phyloP scores from a whole-genome alignment of 2,888 invertebrate genomes.

The Patella caerulea region DNA sequence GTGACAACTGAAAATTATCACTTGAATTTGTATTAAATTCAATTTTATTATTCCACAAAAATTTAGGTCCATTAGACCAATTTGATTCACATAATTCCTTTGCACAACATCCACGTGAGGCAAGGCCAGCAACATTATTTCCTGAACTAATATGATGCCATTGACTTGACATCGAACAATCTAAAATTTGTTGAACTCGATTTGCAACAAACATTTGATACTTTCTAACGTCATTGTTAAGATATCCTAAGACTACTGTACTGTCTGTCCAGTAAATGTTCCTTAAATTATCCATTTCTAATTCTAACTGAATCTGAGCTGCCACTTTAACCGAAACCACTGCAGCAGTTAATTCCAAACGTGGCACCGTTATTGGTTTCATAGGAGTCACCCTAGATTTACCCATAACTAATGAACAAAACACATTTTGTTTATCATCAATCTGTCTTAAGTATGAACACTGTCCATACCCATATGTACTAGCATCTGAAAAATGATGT shows the following conservation, averaged over 20 bases:
- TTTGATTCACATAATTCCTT: constrained; percentile 10
- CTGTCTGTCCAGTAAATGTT: not conserved
- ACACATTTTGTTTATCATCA: constrained; percentile 11
- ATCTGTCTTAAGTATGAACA: constrained; percentile 4
- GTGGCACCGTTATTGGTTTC: constrained; percentile 31
- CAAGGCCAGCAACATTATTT: constrained; percentile 36
- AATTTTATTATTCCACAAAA: constrained; percentile 19
- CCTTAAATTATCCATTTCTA: constrained; percentile 7
- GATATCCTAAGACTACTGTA: too few species aligned
- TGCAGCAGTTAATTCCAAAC: constrained; percentile 36
- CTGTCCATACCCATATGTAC: constrained; percentile 12
- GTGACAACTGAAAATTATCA: too few species aligned
- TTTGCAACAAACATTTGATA: constrained; percentile 37
- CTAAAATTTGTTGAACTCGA: constrained; percentile 28
- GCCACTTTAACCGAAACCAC: constrained; percentile 23
- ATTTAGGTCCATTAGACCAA: constrained; percentile 35
- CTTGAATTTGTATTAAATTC: not conserved
- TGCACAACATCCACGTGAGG: constrained; percentile 30
- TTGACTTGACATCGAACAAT: constrained; percentile 20
- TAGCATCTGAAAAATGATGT: constrained; percentile 26
- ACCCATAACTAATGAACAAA: constrained; percentile 18
- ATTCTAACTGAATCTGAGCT: not conserved
- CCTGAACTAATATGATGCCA: constrained; percentile 33
- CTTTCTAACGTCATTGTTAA: not conserved
- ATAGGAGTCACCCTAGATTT: constrained; percentile 31